Evolutionary conservation across 2,888 invertebrate genomes (phyloP), one percentile per base, ranked within the genome.

Genomic region (Acronicta aceris): DNA sequence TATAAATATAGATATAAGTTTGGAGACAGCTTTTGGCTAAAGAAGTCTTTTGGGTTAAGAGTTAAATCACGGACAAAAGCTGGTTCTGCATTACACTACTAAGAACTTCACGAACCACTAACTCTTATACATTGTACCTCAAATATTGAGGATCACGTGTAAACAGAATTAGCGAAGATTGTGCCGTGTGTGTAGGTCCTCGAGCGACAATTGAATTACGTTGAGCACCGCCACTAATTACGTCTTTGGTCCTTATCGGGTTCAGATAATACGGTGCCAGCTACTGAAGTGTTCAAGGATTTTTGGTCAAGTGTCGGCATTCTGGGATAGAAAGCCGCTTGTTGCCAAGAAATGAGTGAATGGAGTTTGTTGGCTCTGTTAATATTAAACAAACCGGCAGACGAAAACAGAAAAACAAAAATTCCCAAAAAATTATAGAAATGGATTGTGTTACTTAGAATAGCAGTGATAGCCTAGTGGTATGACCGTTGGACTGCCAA

Each of bases 161-260:
- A 78, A 78, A 78, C 60, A 68, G 75, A 76, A 79, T 79, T 79
- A 79, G 76, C 71, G 15, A 76, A 79, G 78, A 79, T 78, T 69
- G 71, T 63, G 59, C 76, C 76, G 67, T 76, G 70, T 74, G 68
- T 71, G 59, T 21, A 5, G 62, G 62, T 64, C 60, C 79, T 79
- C 65, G 49, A 79, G 65, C 47, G 65, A 75, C 73, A 78, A 78
- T 77, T 71, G 78, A 76, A 76, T 78, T 75, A 73, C 74, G 71
- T 60, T 55, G 74, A 72, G 65, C 58, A 65, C 64, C 55, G 58
- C 54, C 66, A 63, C 62, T 76, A 71, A 78, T 78, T 76, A 74
- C 66, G 69, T 59, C 71, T 66, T 57, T 52, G 69, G 71, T 45
- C 60, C 71, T 76, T 65, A 62, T 72, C 59, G 58, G 57, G 52